Conservation (phyloP, 1,140 invertebrate species). For the Eupristina koningsbergeri region DNA sequence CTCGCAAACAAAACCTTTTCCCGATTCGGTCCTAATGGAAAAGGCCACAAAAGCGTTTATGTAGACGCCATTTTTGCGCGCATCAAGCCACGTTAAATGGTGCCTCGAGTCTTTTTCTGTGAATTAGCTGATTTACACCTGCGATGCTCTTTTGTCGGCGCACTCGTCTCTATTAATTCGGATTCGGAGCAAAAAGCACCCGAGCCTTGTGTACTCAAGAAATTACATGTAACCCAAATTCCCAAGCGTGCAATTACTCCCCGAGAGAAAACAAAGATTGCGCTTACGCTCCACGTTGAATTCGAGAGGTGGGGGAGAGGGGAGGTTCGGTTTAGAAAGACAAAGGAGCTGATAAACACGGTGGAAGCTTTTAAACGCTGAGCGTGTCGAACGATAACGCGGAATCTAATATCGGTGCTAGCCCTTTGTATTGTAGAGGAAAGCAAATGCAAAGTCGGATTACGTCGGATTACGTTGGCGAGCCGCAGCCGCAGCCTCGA, state of each 20-base stretch:
- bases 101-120: conserved; percentile 1
- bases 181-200: background rate
- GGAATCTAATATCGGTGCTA: background rate
- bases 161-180: background rate
- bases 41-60: background rate
- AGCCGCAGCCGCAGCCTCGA: too few species aligned
- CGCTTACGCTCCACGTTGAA: background rate
- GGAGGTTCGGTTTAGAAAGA: background rate
- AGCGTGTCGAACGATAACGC: background rate
- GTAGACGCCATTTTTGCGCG: background rate
- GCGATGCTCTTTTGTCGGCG: background rate
- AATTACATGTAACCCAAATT: background rate
- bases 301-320: background rate
- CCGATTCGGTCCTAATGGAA: background rate
- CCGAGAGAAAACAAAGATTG: background rate
- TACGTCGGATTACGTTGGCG: too few species aligned
- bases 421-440: too few species aligned
- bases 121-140: conserved; percentile 3
- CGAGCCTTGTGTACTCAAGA: background rate
- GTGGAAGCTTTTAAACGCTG: background rate
- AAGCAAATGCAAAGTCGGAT: too few species aligned
- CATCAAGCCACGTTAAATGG: background rate
- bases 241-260: background rate
- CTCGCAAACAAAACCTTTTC: background rate
- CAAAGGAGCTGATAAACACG: background rate